phyloP scores from a whole-genome alignment of 2,888 invertebrate species.

The Galerucella calmariensis region DNA sequence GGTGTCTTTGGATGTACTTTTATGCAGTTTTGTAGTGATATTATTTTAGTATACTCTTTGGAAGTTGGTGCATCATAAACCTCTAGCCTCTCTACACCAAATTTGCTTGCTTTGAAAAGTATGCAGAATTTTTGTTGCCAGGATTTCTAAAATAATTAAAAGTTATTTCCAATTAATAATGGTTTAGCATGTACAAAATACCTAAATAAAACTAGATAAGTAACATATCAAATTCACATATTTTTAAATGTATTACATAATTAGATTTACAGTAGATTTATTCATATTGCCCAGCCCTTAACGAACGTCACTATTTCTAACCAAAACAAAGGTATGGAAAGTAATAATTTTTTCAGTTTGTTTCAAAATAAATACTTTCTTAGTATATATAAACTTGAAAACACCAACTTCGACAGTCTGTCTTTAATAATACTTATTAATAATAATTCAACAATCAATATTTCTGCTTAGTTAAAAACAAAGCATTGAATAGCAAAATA shows the following conservation, averaged over 20 bases:
- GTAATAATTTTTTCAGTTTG: not conserved
- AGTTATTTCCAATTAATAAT: no score
- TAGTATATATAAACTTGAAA: not conserved
- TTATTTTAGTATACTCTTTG: slow-evolving; percentile 67
- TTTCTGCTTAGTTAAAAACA: not conserved
- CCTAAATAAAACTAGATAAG: no score
- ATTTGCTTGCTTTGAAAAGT: slow-evolving; percentile 83
- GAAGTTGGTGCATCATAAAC: slow-evolving; percentile 81
- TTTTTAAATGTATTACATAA: not conserved
- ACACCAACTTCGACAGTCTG: not conserved
- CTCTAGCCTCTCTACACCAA: slow-evolving; percentile 87
- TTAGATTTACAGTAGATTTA: slow-evolving; percentile 19
- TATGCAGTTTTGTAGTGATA: slow-evolving; percentile 87
- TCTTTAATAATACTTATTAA: not conserved
- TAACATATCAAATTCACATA: no score
- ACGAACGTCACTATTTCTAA: slow-evolving; percentile 18
- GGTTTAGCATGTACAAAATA: no score
- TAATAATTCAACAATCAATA: not conserved
- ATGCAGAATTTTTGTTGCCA: slow-evolving; percentile 85
- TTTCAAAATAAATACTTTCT: not conserved
- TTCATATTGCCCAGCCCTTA: slow-evolving; percentile 13
- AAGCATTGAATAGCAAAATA: not conserved
- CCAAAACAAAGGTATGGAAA: not conserved
- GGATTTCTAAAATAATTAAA: slow-evolving; percentile 74
- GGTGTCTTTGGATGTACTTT: slow-evolving; percentile 78